A percentile compares a stretch with the other conserved stretches of the same genome.
These are phyloP conservation scores for Tetropium fuscum DNA, from an alignment of 2,888 invertebrate species.

Conservation along the genomic window DNA sequence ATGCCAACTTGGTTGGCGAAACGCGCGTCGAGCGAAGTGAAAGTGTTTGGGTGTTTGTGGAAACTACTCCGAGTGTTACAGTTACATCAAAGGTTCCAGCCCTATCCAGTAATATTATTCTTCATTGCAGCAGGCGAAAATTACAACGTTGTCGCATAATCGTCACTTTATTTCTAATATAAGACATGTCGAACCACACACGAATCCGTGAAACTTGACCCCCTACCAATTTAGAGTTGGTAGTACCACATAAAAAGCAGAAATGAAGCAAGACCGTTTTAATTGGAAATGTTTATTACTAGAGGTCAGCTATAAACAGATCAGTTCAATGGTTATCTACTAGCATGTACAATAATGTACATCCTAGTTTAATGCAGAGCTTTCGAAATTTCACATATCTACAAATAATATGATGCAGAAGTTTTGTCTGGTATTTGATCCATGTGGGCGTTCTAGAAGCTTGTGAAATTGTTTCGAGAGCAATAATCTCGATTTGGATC, in stretches of 20 bases:
- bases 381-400: slow-evolving; percentile 7
- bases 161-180: not conserved
- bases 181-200: not conserved
- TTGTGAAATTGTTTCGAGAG: too few relatives aligned
- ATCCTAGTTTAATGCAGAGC: not conserved
- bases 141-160: slow-evolving; percentile 3
- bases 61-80: too few relatives aligned
- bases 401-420: too few relatives aligned
- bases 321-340: slow-evolving; percentile 8
- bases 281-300: slow-evolving; percentile 13
- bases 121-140: too few relatives aligned
- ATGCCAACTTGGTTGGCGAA: too few relatives aligned
- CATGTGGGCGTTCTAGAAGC: too few relatives aligned
- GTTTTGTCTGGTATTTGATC: too few relatives aligned
- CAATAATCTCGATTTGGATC: too few relatives aligned
- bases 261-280: slow-evolving; percentile 1
- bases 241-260: slow-evolving; percentile 6
- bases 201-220: slow-evolving; percentile 13
- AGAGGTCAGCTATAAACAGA: slow-evolving; percentile 9
- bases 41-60: too few relatives aligned
- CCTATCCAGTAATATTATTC: too few relatives aligned
- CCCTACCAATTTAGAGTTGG: slow-evolving; percentile 11
- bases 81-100: too few relatives aligned
- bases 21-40: too few relatives aligned
- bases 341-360: not conserved